Base-by-base conservation (phyloP, 2,888 invertebrate species). In the Neoaliturus tenellus region DNA sequence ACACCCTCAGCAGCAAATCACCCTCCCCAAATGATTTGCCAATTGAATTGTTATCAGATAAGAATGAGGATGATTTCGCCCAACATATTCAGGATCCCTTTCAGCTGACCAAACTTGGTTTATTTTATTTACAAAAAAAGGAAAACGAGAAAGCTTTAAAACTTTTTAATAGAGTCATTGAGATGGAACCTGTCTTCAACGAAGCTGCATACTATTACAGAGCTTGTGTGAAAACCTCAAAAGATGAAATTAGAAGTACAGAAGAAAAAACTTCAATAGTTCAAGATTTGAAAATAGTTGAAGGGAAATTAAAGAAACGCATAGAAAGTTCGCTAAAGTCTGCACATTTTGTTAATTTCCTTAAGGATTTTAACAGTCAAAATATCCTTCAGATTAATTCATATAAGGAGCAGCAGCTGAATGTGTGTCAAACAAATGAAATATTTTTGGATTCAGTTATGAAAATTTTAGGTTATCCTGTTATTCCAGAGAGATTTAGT, bases 161-260 rank as follows among this genome's bases (percentile, higher is more conserved):
- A 80, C 71, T 87, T 48, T 88, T 89, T 81, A 85, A 88, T 35
- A 8, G 83, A 23, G 87, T 88, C 4, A 89, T 89, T 71, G 35
- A 87, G n/a, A 1, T 82, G 14, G 89, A 89, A 84, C 87, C 87
- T 55, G 17, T 81, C 20, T 88, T 88, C 82, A 87, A 87, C 17
- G 88, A 87, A 85, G 87, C 87, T 17, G 89, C 89, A 14, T 87
- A 85, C 75, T 89, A 89, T 86, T 89, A 89, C 78, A 89, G 88
- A 69, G 88, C 88, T 25, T 87, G 84, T 86, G 87, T 85, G 10
- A 62, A 85, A 41, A 69, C 62, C 4, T 28, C 55, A n/a, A 86
- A 83, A 31, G 69, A 62, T 62, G 62, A 62, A 3, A 25, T 62
- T 75, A 41, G 69, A 83, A 82, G 78, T 39, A 80, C 25, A 62